Percentiles rank a stretch among this genome's conserved stretches.
Conservation (phyloP, 2,113 vertebrate genomes). For the Petroica traversi region DNA sequence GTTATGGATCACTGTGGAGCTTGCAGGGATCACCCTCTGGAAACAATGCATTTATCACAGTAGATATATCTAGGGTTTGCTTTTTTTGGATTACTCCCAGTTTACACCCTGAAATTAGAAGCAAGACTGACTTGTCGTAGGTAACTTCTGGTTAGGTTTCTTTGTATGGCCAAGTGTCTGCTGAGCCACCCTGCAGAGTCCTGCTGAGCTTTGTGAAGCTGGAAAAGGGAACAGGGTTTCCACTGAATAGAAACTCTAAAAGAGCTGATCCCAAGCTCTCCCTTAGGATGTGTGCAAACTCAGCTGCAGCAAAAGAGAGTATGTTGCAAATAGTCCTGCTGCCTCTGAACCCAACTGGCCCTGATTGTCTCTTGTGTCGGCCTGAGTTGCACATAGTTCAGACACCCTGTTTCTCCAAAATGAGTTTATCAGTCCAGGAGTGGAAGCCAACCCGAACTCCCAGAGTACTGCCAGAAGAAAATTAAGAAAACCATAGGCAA, state of each 20-base stretch:
- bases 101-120: background rate
- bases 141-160: background rate
- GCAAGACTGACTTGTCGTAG: background rate
- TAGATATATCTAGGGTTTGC: background rate
- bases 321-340: background rate
- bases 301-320: background rate
- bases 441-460: background rate
- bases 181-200: background rate
- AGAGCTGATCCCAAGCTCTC: background rate
- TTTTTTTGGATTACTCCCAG: background rate
- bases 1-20: background rate
- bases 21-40: background rate
- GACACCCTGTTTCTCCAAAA: background rate
- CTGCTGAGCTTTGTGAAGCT: background rate
- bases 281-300: rapidly evolving
- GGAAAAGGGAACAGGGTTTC: background rate
- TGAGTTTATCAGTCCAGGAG: background rate
- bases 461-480: background rate
- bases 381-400: background rate
- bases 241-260: background rate
- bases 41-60: background rate
- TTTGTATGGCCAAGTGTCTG: rapidly evolving
- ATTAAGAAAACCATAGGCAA: background rate
- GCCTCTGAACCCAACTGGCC: background rate
- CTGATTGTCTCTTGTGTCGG: too few relatives aligned